Base-by-base conservation (phyloP, 23 tunicate species). In the Corella eumyota region DNA sequence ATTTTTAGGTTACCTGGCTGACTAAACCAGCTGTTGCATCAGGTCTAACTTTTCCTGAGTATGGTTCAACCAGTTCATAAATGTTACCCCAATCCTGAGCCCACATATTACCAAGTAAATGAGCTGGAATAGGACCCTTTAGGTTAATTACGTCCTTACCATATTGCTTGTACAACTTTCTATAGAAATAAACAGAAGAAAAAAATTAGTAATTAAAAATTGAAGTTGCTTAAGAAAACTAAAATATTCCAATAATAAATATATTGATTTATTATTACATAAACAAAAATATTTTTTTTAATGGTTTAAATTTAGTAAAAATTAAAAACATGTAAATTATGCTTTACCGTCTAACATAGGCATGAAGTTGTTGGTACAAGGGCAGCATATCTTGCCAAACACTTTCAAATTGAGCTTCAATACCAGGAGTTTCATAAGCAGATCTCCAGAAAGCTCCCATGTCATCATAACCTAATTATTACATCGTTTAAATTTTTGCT, bases 101-200 rank as follows among this genome's bases (percentile, higher is more conserved):
- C 99, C 99, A 93, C 99, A 93, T 93, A 54, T 93, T 93, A 19
- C 99, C 97, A 11, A 90, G 55, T 25, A 90, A 31, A 81, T 90
- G 97, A 17, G 92, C 91, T 0, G 97, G 97, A 0, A 90, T 80
- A 0, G 97, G 97, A 6, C 91, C 97, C 26, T 70, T 59, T 32
- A 74, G 61, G 48, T 90, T 90, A 46, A 90, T 80, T 5, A 80
- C 90, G 22, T 56, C 66, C 2, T 33, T 62, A 0, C 97, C 91
- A 49, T 90, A 90, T 1, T 68, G 30, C 59, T 88, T 61, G 72
- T 50, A 79, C 32, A 88, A 56, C 51, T 69, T 66, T 52, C 97
- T 90, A 65, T 1, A 68, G 68, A n/a, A n/a, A n/a, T n/a, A n/a
- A n/a, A n/a, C 13, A 11, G 25, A 20, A 37, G 34, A 32, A 29